These are phyloP conservation scores for Alethe diademata DNA, from an alignment of 2,113 vertebrate species.

Conservation along the genomic window DNA sequence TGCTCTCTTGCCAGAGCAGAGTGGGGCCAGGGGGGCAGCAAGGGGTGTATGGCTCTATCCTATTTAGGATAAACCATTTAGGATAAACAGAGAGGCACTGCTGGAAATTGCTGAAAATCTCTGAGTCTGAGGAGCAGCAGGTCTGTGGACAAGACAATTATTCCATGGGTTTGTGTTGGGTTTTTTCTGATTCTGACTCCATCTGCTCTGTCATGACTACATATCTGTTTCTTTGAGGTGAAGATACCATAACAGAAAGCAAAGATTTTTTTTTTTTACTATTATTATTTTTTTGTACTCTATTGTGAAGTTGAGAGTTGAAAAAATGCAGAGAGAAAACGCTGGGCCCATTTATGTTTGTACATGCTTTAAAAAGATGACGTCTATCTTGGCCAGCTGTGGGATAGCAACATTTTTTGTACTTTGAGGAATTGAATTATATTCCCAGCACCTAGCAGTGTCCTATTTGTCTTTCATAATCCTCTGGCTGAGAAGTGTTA, in stretches of 20 bases:
- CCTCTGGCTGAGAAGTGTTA: neutral
- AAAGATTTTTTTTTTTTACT: neutral
- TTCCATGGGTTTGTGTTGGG: neutral
- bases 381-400: neutral
- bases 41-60: neutral
- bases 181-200: neutral
- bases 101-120: neutral
- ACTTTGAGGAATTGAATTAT: neutral
- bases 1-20: neutral
- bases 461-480: neutral
- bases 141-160: neutral
- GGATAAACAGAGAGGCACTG: neutral
- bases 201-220: neutral
- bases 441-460: conserved; percentile 1
- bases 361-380: conserved; percentile 21
- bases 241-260: neutral
- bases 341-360: neutral
- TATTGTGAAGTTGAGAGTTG: neutral
- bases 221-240: neutral
- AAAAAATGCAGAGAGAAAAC: neutral
- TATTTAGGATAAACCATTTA: neutral
- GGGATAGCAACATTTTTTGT: neutral
- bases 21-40: neutral
- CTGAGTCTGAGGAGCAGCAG: neutral
- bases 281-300: accelerated